Conservation (phyloP, 2,113 vertebrate genomes). For the Genyomyrus donnyi region DNA sequence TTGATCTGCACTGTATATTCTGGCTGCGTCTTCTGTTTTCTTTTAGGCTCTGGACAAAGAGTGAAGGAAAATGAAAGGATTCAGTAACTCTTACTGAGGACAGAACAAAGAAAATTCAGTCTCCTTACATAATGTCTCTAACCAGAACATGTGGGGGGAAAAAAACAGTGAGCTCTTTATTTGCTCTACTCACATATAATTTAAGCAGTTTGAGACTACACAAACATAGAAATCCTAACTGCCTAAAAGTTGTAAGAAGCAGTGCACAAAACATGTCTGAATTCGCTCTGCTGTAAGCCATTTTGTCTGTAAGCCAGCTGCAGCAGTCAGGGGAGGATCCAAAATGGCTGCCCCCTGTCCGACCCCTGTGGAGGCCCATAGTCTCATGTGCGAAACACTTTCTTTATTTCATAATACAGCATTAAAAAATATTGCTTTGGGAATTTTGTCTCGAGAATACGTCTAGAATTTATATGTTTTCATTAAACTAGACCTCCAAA, state of each 20-base stretch:
- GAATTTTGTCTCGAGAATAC: conserved; percentile 15
- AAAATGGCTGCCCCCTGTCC: conserved; percentile 36
- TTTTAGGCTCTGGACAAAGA: not conserved
- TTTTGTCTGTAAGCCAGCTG: conserved; percentile 27
- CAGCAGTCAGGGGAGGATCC: not conserved
- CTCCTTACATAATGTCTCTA: not conserved
- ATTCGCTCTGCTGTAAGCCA: conserved; percentile 19
- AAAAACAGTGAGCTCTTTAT: not conserved
- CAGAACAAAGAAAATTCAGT: not conserved
- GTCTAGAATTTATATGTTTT: conserved; percentile 16
- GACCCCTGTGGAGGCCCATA: conserved; percentile 13
- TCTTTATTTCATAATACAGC: conserved; percentile 9
- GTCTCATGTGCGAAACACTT: conserved; percentile 22
- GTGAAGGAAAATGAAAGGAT: not conserved
- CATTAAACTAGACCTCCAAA: conserved; percentile 2
- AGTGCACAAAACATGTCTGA: not conserved
- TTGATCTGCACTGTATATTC: not conserved
- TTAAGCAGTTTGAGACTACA: not conserved
- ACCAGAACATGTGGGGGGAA: not conserved
- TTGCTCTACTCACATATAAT: not conserved
- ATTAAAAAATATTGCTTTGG: conserved; percentile 19
- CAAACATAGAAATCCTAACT: not conserved
- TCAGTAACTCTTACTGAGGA: not conserved
- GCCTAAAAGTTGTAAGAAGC: not conserved
- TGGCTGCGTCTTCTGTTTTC: not conserved